Percentiles rank a stretch among this genome's conserved stretches.
These are phyloP conservation scores for Saturnia pavonia DNA, from an alignment of 2,888 invertebrate genomes.

Conservation along the genomic window DNA sequence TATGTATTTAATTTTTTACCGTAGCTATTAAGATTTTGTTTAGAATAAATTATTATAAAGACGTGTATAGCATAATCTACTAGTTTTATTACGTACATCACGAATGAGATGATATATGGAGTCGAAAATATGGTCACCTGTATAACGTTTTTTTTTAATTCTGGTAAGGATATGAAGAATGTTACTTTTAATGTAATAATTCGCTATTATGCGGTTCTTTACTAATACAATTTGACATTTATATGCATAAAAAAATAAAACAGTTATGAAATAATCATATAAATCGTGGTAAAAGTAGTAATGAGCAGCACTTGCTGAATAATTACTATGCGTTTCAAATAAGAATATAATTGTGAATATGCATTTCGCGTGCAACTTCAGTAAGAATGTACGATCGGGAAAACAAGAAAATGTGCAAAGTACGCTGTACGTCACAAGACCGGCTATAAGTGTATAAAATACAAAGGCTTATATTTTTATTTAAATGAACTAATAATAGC, in stretches of 20 bases:
- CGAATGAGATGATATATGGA: slow-evolving; percentile 49
- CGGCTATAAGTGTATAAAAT: too few relatives aligned
- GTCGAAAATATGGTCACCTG: slow-evolving; percentile 66
- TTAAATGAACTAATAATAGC: too few relatives aligned
- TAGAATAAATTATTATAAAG: slow-evolving; percentile 31
- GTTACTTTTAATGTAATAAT: slow-evolving; percentile 8
- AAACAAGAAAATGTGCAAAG: too few relatives aligned
- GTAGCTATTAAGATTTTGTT: slow-evolving; percentile 39
- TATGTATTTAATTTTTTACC: slow-evolving; percentile 33
- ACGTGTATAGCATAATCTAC: slow-evolving; percentile 55
- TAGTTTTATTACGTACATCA: slow-evolving; percentile 63
- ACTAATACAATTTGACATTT: background rate
- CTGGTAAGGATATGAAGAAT: slow-evolving; percentile 15
- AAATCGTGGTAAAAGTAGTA: background rate
- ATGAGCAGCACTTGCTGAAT: background rate
- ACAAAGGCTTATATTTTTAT: too few relatives aligned
- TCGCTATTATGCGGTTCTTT: background rate
- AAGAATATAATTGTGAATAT: too few relatives aligned
- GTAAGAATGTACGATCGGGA: too few relatives aligned
- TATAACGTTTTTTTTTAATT: slow-evolving; percentile 21
- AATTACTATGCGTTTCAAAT: background rate
- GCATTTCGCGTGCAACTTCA: too few relatives aligned
- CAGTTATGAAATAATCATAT: background rate
- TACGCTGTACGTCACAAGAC: too few relatives aligned
- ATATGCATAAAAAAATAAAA: background rate